phyloP scores from a whole-genome alignment of 2,113 vertebrate genomes.

The Emydocephalus ijimae region DNA sequence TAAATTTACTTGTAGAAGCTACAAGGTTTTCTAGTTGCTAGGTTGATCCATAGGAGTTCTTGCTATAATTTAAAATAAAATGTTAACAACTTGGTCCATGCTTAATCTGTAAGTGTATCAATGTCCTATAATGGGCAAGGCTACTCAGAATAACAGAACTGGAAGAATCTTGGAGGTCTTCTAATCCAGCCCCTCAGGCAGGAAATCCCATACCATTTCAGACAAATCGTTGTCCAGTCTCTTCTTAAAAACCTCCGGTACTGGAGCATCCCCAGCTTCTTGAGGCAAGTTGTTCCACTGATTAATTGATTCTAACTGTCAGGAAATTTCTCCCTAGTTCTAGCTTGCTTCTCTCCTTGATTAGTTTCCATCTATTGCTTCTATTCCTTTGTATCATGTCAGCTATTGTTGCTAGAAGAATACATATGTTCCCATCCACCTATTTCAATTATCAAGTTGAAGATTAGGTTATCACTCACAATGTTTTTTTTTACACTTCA shows the following conservation, averaged over 20 bases:
- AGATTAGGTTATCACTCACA: not conserved
- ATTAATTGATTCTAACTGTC: too few relatives aligned
- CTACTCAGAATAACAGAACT: too few relatives aligned
- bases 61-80: constrained; percentile 2
- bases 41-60: not conserved
- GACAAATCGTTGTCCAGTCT: too few relatives aligned
- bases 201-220: too few relatives aligned
- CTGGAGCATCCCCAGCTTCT: too few relatives aligned
- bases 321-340: too few relatives aligned
- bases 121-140: not conserved
- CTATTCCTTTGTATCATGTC: not conserved
- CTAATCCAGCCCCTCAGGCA: too few relatives aligned
- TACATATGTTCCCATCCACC: not conserved
- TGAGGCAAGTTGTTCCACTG: too few relatives aligned
- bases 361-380: too few relatives aligned
- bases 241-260: too few relatives aligned
- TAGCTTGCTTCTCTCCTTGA: too few relatives aligned
- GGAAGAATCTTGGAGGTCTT: too few relatives aligned
- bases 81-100: not conserved
- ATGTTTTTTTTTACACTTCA: not conserved
- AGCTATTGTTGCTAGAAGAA: not conserved
- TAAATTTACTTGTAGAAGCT: not conserved
- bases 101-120: not conserved
- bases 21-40: not conserved
- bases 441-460: not conserved